These are phyloP conservation scores for Drosophila neotestacea DNA, from an alignment of 2,888 invertebrate species.

Conservation along the genomic window DNA sequence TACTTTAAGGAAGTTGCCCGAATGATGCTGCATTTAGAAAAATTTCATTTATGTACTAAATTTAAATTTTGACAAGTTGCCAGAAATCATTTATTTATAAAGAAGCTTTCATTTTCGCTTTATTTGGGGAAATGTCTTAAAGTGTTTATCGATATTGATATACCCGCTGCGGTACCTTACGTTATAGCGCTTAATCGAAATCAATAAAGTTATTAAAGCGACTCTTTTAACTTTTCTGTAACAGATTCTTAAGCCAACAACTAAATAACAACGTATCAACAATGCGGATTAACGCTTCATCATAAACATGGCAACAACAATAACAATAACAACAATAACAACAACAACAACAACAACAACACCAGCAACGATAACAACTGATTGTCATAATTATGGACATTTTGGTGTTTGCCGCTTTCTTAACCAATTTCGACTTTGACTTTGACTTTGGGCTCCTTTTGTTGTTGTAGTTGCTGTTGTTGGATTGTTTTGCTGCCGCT, in stretches of 20 bases:
- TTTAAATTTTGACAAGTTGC: too few relatives aligned
- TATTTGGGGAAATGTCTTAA: not conserved
- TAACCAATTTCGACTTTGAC: slow-evolving; percentile 22
- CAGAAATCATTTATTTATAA: too few relatives aligned
- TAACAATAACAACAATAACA: slow-evolving; percentile 28
- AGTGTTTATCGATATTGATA: slow-evolving; percentile 8
- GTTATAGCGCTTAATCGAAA: slow-evolving; percentile 79
- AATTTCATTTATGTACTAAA: not conserved
- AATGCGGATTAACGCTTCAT: slow-evolving; percentile 80
- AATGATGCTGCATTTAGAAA: too few relatives aligned
- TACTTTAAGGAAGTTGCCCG: too few relatives aligned
- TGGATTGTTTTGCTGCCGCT: slow-evolving; percentile 70
- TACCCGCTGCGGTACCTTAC: slow-evolving; percentile 47
- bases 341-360: slow-evolving; percentile 28
- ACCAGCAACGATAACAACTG: slow-evolving; percentile 52
- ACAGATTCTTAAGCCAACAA: slow-evolving; percentile 78
- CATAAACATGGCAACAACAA: slow-evolving; percentile 61
- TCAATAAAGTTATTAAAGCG: slow-evolving; percentile 80
- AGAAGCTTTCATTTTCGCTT: not conserved
- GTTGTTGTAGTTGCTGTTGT: slow-evolving; percentile 29
- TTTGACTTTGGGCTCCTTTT: slow-evolving; percentile 9
- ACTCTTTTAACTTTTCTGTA: slow-evolving; percentile 80
- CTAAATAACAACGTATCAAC: slow-evolving; percentile 62
- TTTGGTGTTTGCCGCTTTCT: slow-evolving; percentile 75
- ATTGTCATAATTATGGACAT: slow-evolving; percentile 80